Base-by-base conservation (phyloP, 1,140 invertebrate species). In the Heliothis virescens region DNA sequence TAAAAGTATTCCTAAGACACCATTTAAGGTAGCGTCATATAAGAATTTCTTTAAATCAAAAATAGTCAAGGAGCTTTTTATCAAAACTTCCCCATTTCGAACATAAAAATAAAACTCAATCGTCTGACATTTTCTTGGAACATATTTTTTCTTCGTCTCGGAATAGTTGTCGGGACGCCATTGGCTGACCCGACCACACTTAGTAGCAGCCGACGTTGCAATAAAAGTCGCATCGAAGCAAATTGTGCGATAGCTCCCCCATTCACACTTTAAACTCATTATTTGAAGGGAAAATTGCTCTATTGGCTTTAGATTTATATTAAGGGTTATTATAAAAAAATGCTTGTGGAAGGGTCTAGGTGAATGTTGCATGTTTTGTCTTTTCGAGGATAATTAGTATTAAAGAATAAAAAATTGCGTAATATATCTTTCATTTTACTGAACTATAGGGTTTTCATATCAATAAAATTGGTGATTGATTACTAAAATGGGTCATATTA, bases 211-310 rank as follows among this genome's bases (percentile, higher is more conserved):
- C 69, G 52, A 71, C 67, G 52, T 29, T 16, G 69, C 69, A 55
- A 72, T 72, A 72, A 72, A 72, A 72, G 21, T 72, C 69, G 52
- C 69, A 72, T 72, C 69, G 29, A 12, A 29, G 69, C 47, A 52
- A 53, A 72, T 55, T 71, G 67, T 71, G 53, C 69, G 69, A 72
- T 72, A 57, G 69, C 26, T 11, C 26, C 47, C 48, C 21, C 47
- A 71, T 71, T 21, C 21, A 7, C 7, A 50, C 12, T 69, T 69
- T 52, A 52, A 52, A 69, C 65, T 69, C 62, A 65, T 65, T 69
- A 26, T 26, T 69, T 52, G 13, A 52, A 69, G 18, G 47, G 11
- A 67, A 57, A 50, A 48, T 50, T 41, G 15, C 5, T 67, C 29
- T 63, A 41, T 16, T 7, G 34, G 34, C 9, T 41, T 7, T 9